Conservation (phyloP, 1,140 invertebrate species). For the Drosophila grimshawi region DNA sequence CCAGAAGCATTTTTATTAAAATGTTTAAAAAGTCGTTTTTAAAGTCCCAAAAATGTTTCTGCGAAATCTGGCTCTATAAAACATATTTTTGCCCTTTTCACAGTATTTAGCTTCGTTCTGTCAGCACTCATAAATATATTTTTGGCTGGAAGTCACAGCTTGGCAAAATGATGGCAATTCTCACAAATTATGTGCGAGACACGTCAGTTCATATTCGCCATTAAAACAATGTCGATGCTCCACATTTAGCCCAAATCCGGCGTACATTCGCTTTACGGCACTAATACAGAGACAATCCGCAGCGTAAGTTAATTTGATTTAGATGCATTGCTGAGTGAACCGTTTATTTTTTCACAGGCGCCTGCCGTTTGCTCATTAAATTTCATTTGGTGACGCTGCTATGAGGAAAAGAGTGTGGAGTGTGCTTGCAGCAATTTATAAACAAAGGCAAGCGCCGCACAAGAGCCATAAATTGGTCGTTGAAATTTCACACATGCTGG, state of each 20-base stretch:
- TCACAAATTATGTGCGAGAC: constrained; percentile 57
- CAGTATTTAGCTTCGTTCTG: constrained; percentile 15
- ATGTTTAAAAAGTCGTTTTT: constrained; percentile 37
- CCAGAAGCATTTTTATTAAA: constrained; percentile 34
- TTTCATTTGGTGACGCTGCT: constrained; percentile 69
- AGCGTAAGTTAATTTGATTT: constrained; percentile 71
- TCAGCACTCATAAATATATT: constrained; percentile 1
- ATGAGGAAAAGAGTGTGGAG: constrained; percentile 3
- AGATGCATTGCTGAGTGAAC: constrained; percentile 71
- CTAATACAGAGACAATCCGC: constrained; percentile 14
- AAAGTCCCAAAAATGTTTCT: constrained; percentile 1
- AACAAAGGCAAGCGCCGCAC: constrained; percentile 68
- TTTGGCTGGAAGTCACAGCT: constrained; percentile 43
- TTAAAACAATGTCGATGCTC: constrained; percentile 8
- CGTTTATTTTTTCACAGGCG: constrained; percentile 62
- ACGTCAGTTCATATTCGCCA: constrained; percentile 8
- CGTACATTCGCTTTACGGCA: not conserved
- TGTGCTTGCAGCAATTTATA: constrained; percentile 53
- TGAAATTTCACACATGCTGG: constrained; percentile 79
- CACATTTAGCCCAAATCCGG: not conserved
- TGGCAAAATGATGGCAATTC: constrained; percentile 64
- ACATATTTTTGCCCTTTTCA: constrained; percentile 19
- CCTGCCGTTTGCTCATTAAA: constrained; percentile 64
- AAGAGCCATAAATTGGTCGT: constrained; percentile 73
- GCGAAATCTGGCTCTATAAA: constrained; percentile 20